Base-by-base conservation (phyloP, 2,888 invertebrate species). In the Amblyjoppa proteus region DNA sequence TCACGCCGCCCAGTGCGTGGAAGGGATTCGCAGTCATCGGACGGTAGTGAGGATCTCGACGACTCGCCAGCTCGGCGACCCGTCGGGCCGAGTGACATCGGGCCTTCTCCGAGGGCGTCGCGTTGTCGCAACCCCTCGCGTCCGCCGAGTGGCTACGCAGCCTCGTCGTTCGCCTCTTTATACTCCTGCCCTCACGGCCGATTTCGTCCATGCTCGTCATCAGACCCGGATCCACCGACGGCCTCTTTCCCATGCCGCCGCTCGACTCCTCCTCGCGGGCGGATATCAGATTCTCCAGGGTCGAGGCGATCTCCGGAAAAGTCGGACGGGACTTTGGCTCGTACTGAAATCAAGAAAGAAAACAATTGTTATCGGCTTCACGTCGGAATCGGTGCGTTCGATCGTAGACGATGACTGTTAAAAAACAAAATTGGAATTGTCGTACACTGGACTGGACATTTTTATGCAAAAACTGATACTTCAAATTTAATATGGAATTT, bases 271-370 rank as follows among this genome's bases (percentile, higher is more conserved):
- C 92, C 73, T 92, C 91, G 76, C 89, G 90, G 11, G 83, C 89
- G 9, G 88, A 92, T 89, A 96, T 96, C 92, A 96, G 95, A 11
- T 88, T 90, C 79, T 95, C 95, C 84, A 96, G 92, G 13, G 92
- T 96, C 90, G 95, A 95, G 90, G 96, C 96, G 93, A 98, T 97
- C 94, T 98, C 98, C 61, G 96, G 95, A 95, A 98, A 98, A 90
- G 97, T 96, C 84, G 98, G 98, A 90, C 99, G 96, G 93, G 97
- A 97, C 93, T 97, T 97, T 38, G 98, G 97, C 94, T 98, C 98
- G 94, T 97, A 97, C 98, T 98, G 95, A 0, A 95, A 94, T 31
- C 7, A 79, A 85, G 86, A 6, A 45, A 49, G 74, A 73, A 74
- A 80, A 28, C 3, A 20, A 71, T 45, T 16, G 4, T 58, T 64